Conservation (phyloP, 1,140 invertebrate genomes). For the Drosophila ironensis region DNA sequence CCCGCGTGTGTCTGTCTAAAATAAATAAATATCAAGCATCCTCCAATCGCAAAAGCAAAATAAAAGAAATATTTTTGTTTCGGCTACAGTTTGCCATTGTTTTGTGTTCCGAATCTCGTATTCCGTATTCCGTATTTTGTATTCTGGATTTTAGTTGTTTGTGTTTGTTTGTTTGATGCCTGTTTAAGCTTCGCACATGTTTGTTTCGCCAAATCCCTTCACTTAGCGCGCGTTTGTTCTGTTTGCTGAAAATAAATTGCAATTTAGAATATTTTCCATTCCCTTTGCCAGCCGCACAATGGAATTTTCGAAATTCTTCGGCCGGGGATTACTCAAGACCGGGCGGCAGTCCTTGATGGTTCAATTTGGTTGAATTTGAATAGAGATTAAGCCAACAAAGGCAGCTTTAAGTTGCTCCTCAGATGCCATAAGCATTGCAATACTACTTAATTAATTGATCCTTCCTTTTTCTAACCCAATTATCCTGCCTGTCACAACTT, state of each 20-base stretch:
- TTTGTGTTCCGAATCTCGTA: no score
- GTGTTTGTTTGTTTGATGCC: conserved; percentile 24
- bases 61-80: conserved; percentile 32
- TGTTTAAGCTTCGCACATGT: conserved; percentile 73
- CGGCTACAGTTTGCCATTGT: conserved; percentile 10
- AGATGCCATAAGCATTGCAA: no score
- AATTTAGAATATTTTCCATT: conserved; percentile 80
- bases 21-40: conserved; percentile 64
- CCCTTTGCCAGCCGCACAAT: conserved; percentile 52
- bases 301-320: conserved; percentile 18
- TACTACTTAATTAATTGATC: background rate
- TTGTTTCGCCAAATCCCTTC: conserved; percentile 71
- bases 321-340: background rate
- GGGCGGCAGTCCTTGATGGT: background rate
- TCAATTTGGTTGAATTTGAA: no score
- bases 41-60: conserved; percentile 1
- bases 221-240: conserved; percentile 58
- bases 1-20: conserved; percentile 69
- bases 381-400: no score
- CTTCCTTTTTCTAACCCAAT: conserved; percentile 12
- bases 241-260: conserved; percentile 44
- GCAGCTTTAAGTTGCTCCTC: no score
- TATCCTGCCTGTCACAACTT: conserved; percentile 33
- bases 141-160: background rate
- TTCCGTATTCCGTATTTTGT: no score